phyloP scores from a whole-genome alignment of 2,888 invertebrate genomes.

The Arctia plantaginis region DNA sequence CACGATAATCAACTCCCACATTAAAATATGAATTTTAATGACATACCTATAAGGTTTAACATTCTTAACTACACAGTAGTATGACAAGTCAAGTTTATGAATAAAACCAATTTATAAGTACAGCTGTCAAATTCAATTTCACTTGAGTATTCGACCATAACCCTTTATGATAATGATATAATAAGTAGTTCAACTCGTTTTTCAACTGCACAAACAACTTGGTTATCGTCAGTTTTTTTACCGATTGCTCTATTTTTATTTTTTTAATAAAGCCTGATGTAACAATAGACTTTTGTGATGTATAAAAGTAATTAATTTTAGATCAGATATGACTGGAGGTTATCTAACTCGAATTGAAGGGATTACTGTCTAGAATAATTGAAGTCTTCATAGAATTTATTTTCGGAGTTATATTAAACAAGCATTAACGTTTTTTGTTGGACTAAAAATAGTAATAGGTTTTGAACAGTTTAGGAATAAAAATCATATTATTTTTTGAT shows the following conservation, averaged over 20 bases:
- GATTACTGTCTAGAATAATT: conserved; percentile 6
- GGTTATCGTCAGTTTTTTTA: conserved; percentile 40
- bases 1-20: conserved; percentile 31
- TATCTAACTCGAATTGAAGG: conserved; percentile 32
- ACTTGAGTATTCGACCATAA: conserved; percentile 29
- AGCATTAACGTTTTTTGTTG: neutral
- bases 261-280: conserved; percentile 35
- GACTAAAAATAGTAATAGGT: neutral
- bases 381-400: neutral
- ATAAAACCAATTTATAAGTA: conserved; percentile 41
- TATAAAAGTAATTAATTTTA: conserved; percentile 50
- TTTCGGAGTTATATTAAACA: neutral
- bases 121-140: conserved; percentile 42
- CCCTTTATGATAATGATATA: conserved; percentile 29
- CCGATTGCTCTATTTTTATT: conserved; percentile 43
- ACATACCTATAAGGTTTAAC: neutral
- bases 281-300: conserved; percentile 47
- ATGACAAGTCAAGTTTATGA: conserved; percentile 25
- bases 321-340: conserved; percentile 41
- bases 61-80: conserved; percentile 8
- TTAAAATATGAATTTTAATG: conserved; percentile 21
- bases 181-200: conserved; percentile 33
- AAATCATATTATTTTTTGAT: neutral
- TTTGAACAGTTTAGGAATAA: neutral
- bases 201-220: conserved; percentile 43